phyloP scores from a whole-genome alignment of 2,797 vertebrate species.

The Rousettus madagascariensis region DNA sequence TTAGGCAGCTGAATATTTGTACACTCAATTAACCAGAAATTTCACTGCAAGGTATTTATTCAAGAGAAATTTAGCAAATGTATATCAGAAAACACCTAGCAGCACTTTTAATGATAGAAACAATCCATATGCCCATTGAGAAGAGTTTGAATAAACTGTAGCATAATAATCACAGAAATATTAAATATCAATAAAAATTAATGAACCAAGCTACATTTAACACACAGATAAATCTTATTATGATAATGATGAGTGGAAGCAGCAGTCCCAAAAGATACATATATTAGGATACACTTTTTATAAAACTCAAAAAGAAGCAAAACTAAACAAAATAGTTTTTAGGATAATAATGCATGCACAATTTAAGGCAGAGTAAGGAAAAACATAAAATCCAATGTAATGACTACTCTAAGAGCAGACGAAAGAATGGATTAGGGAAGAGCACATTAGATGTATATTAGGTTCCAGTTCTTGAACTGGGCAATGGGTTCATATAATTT shows the following conservation, averaged over 20 bases:
- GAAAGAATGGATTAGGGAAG: not conserved
- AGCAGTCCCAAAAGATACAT: not conserved
- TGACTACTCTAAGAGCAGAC: not conserved
- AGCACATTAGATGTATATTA: not conserved
- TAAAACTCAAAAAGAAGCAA: conserved; percentile 25
- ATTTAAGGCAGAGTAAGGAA: not conserved
- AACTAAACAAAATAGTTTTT: conserved; percentile 29
- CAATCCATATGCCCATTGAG: not conserved
- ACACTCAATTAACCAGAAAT: not conserved
- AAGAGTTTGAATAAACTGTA: not conserved
- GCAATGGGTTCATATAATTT: not conserved
- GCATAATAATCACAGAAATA: conserved; percentile 14
- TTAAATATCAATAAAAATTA: conserved; percentile 38
- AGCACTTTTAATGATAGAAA: conserved; percentile 28
- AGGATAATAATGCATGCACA: not conserved
- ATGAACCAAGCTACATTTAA: not conserved
- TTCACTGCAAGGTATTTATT: not conserved
- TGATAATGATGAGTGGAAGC: not conserved
- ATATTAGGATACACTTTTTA: not conserved
- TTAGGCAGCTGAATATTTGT: conserved; percentile 19
- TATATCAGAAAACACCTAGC: not conserved
- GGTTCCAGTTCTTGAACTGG: not conserved
- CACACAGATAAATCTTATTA: not conserved
- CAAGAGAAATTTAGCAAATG: conserved; percentile 38
- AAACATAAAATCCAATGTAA: conserved; percentile 33